Base-by-base conservation (phyloP, 2,113 vertebrate genomes). In the Eretmochelys imbricata region DNA sequence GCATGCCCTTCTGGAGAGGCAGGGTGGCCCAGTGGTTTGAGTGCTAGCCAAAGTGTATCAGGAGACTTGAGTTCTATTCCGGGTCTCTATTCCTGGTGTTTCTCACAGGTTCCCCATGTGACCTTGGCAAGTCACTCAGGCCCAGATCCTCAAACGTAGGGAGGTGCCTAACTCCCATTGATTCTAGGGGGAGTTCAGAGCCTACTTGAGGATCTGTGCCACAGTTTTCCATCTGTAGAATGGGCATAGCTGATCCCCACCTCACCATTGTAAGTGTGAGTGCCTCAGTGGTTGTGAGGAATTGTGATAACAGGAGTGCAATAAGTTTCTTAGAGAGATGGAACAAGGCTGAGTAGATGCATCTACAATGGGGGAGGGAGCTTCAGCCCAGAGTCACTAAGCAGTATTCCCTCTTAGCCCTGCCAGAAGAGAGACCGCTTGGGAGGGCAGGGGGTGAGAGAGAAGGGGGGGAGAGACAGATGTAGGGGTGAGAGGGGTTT, bases 401-500 rank as follows among this genome's bases (percentile, higher is more conserved):
- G 62, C 59, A 35, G 29, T 6, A 16, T 29, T 62, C 13, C 59
- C 59, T 29, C 57, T 31, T 59, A 59, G 11, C 27, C 57, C 11
- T 59, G 65, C 17, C 17, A 46, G 72, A 24, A 42, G 20, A 46
- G 72, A 75, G 59, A 31, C 57, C 31, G 57, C 27, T 31, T 62
- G 9, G 25, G 75, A 25, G 10, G 24, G 55, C 10, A n/a, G 3
- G 11, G 29, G 22, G 72, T 46, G 46, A 10, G 38, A 8, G 48
- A 65, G 42, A 76, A 62, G 9, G 49, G 84, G 59, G 35, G 27
- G 65, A 1, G 1, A 4, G 10, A 27, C 10, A 3, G 53, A 54
- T 54, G 7, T 2, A 9, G n/a, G 65, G 8, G 53, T 4, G 17
- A 8, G 25, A 3, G 8, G 1, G 22, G 48, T 29, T 5, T 4